Percentiles rank a stretch among this genome's conserved stretches.
phyloP scores from a whole-genome alignment of 2,113 vertebrate species.

The Vulpes vulpes region DNA sequence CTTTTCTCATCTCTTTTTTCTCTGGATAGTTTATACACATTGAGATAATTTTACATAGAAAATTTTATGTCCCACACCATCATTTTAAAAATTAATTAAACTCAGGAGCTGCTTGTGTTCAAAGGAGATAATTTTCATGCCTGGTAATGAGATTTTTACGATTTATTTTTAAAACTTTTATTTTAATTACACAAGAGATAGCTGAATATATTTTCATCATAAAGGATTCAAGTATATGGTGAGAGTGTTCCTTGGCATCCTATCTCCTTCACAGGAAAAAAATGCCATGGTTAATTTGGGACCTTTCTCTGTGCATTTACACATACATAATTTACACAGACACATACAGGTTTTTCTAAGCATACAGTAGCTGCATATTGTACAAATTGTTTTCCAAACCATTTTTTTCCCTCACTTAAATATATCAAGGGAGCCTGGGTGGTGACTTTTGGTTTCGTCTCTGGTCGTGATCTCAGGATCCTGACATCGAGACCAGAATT shows the following conservation, averaged over 20 bases:
- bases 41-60: neutral
- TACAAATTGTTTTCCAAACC: neutral
- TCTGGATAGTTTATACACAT: neutral
- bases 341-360: neutral
- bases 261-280: neutral
- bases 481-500: neutral
- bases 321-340: neutral
- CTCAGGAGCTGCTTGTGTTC: neutral
- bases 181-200: conserved; percentile 39
- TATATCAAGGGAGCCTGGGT: neutral
- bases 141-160: neutral
- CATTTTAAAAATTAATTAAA: neutral
- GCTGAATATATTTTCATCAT: neutral
- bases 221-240: neutral
- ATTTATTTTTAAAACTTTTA: neutral
- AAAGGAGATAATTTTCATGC: neutral
- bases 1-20: neutral
- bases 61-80: neutral
- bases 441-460: neutral
- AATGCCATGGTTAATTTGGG: neutral
- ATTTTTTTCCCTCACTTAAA: neutral
- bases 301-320: neutral
- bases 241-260: neutral
- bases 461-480: no score
- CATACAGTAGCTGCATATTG: neutral